phyloP scores from a whole-genome alignment of 2,113 vertebrate species.

The Gadus macrocephalus region DNA sequence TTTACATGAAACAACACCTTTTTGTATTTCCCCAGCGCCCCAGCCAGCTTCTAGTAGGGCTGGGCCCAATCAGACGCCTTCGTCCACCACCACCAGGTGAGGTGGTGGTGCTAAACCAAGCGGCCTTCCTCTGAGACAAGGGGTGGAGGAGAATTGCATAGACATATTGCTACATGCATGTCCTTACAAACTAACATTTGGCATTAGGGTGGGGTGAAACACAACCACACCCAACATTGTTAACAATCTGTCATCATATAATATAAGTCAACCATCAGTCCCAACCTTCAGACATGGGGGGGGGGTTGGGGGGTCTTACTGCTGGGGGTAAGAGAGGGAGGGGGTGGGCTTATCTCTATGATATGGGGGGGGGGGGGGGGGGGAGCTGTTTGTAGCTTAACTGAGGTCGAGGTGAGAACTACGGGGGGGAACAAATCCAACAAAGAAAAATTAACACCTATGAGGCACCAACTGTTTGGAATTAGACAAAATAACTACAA shows the following conservation, averaged over 20 bases:
- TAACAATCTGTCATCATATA: slow-evolving; percentile 23
- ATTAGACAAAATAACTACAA: no score
- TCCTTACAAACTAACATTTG: slow-evolving; percentile 68
- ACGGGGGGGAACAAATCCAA: no score
- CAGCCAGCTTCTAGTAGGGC: slow-evolving; percentile 14
- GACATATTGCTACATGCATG: slow-evolving; percentile 69
- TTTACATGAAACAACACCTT: slow-evolving; percentile 59
- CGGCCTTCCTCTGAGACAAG: slow-evolving; percentile 33
- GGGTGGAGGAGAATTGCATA: slow-evolving; percentile 68
- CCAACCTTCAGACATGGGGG: no score
- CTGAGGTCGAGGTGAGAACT: no score
- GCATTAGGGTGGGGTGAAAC: slow-evolving; percentile 39
- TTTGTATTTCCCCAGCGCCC: slow-evolving; percentile 40
- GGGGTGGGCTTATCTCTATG: no score
- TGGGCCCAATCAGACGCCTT: slow-evolving; percentile 38
- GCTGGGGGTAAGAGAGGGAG: no score
- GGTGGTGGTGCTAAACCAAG: slow-evolving; percentile 14
- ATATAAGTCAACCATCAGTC: slow-evolving; percentile 23
- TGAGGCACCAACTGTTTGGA: no score
- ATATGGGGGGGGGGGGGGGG: no score
- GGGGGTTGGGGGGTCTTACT: no score
- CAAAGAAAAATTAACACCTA: no score
- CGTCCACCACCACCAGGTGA: slow-evolving; percentile 16
- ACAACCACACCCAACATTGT: slow-evolving; percentile 46
- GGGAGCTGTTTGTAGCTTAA: no score